These are phyloP conservation scores for Squalus acanthias DNA, from an alignment of 2,797 vertebrate genomes.

Conservation along the genomic window DNA sequence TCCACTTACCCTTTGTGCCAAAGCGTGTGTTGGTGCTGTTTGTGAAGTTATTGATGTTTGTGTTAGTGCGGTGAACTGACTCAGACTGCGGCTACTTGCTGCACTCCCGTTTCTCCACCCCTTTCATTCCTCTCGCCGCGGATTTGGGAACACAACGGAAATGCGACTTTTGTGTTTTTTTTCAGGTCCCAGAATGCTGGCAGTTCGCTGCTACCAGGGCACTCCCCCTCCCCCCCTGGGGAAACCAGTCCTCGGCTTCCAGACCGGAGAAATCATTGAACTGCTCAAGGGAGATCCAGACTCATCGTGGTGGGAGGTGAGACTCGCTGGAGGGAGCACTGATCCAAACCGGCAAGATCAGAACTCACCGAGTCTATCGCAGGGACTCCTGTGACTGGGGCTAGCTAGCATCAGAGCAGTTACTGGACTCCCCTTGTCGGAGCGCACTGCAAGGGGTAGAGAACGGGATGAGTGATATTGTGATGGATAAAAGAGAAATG, in stretches of 20 bases:
- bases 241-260: constrained; percentile 78
- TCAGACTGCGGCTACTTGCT: not conserved
- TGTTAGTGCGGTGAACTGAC: not conserved
- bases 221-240: constrained; percentile 70
- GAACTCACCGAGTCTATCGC: too few relatives aligned
- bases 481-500: not conserved
- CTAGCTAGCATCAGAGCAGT: not conserved
- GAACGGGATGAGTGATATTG: not conserved
- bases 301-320: constrained; percentile 90
- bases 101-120: not conserved
- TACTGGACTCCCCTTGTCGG: not conserved
- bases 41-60: not conserved
- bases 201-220: constrained; percentile 85
- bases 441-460: not conserved
- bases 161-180: not conserved
- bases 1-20: not conserved
- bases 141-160: not conserved
- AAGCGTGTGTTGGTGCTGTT: not conserved
- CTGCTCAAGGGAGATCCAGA: constrained; percentile 88
- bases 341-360: not conserved
- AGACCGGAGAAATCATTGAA: constrained; percentile 85
- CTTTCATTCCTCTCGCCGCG: not conserved
- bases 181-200: constrained; percentile 93
- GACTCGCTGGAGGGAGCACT: not conserved
- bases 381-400: not conserved